Evolutionary conservation across 2,888 invertebrate species (phyloP), one percentile per base, ranked within the genome.

Genomic region (Cecidostiba fungosa): DNA sequence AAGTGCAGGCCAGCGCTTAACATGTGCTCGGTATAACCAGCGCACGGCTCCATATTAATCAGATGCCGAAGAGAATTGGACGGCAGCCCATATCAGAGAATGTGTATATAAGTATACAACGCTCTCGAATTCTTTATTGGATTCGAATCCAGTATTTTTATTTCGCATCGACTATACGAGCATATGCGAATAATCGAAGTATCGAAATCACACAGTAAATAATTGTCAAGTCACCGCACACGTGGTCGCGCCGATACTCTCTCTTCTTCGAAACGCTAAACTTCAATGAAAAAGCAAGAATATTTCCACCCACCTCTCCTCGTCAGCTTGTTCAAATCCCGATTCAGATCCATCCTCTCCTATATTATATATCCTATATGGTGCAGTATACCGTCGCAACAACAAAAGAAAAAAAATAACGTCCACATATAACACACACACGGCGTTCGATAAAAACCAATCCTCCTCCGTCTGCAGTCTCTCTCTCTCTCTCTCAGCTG

Each of bases 301-400:
- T 16, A 12, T 59, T 59, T 23, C n/a, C 39, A 82, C 85, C 78
- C 78, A 86, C 85, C 85, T 86, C 82, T 79, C 8, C 85, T 74
- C 8, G 83, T 83, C 85, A 86, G 72, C 36, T 80, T 85, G 54
- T 82, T 82, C 23, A 81, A 29, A 72, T 85, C 85, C 72, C 54
- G 54, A 59, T 59, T n/a, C n/a, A n/a, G 23, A 8, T 59, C 54
- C 54, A 59, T 59, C 54, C 23, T 59, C 23, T 59, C 54, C n/a
- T 59, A 3, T 32, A 32, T 32, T 32, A 32, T 32, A 79, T 84
- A 29, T 59, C 26, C 12, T 10, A n/a, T 39, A 4, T 1, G n/a
- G 5, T 43, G 36, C n/a, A 19, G 50, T 16, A 16, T 47, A 47
- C 16, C 50, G 50, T 50, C 19, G 50, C 50, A 50, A 19, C 16